These are phyloP conservation scores for Protosalanx chinensis DNA, from an alignment of 2,797 vertebrate species.

Conservation along the genomic window DNA sequence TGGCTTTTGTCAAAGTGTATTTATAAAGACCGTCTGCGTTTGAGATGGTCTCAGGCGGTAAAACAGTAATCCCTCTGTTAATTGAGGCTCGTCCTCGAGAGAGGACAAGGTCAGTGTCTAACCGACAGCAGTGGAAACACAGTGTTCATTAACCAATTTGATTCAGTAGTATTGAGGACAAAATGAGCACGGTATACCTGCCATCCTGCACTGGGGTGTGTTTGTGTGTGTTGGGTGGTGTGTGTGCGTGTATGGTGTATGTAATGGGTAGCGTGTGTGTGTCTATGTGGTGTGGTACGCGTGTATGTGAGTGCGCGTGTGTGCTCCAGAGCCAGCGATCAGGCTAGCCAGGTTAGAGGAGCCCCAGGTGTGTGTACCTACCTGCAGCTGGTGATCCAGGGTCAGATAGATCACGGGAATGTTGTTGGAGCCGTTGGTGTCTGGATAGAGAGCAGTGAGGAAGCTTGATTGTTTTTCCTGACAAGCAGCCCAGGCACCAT, in stretches of 20 bases:
- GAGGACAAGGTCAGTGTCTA: neutral
- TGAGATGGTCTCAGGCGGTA: constrained; percentile 45
- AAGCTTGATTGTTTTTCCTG: constrained; percentile 6
- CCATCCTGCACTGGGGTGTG: neutral
- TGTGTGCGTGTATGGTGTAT: no score
- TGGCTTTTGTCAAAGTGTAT: constrained; percentile 40
- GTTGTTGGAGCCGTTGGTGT: constrained; percentile 98
- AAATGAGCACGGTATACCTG: neutral
- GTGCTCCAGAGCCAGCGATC: neutral
- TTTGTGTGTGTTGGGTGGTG: no score
- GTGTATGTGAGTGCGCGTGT: neutral
- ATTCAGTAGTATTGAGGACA: neutral
- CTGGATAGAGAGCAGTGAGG: constrained; percentile 61
- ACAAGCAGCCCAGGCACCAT: neutral
- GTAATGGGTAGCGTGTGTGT: no score
- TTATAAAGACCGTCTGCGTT: constrained; percentile 56
- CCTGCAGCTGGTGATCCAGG: constrained; percentile 97
- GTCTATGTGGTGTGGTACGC: no score
- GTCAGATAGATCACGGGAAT: constrained; percentile 99
- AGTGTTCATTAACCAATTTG: no score
- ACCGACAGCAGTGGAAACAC: neutral
- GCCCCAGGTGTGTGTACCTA: constrained; percentile 48
- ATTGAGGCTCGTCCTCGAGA: constrained; percentile 24
- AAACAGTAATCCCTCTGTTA: constrained; percentile 41
- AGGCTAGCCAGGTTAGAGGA: no score